Evolutionary conservation across 2,113 vertebrate species (phyloP), one percentile per base, ranked within the genome.

Genomic region (Vulpes vulpes): DNA sequence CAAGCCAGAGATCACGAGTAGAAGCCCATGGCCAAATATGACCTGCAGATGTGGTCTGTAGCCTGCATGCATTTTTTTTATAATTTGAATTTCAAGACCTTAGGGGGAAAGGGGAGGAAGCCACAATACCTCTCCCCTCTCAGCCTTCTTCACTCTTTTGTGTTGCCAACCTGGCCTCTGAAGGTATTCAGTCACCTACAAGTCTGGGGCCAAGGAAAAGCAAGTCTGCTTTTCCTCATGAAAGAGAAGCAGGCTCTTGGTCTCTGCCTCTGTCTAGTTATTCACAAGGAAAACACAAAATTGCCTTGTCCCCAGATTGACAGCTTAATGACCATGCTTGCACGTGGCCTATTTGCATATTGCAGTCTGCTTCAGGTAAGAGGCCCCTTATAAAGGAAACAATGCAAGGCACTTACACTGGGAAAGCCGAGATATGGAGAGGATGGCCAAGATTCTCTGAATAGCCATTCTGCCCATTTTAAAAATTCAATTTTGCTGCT

Each of bases 401-500:
- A 83, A 14, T 53, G 55, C 69, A 67, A 94, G 76, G 59, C 62
- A 32, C 62, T 97, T 64, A 87, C 19, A 74, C 20, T 23, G 8
- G 1, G 11, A 92, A 80, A 92, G 89, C 76, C n/a, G 55, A 97
- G n/a, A 55, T 80, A 8, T 0, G 9, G 83, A 92, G 53, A 79
- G 88, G 23, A 92, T 64, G 59, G 87, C 91, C 94, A 91, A 62
- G 64, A 85, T 65, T 90, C 86, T 92, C 79, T 80, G n/a, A 96
- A 96, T 57, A 79, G 92, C 86, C 86, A 73, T 78, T 87, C 71
- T 96, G 82, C 22, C 89, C 79, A 67, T 87, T 95, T 79, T 11
- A 69, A 95, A 96, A 89, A 65, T 96, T 94, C 87, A 67, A 23
- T 89, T 97, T 92, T 96, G 82, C 55, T 43, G 59, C 87, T 84